phyloP scores from a whole-genome alignment of 2,888 invertebrate species.

The Furcula furcula region DNA sequence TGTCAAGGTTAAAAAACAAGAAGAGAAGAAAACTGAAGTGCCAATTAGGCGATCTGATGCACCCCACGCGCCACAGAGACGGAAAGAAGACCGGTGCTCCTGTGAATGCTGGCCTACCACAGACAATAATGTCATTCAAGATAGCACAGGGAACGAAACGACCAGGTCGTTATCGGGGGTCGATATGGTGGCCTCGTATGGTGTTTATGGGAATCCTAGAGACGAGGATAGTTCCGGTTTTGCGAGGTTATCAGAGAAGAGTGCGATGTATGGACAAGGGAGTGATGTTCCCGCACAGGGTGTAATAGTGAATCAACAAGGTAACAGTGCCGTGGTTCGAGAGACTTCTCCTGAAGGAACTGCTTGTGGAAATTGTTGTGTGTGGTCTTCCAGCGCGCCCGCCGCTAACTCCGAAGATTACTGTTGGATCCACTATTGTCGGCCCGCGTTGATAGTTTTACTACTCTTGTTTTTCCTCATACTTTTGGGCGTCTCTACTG shows the following conservation, averaged over 20 bases:
- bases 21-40: conserved; percentile 69
- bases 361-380: conserved; percentile 63
- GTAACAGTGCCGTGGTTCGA: conserved; percentile 74
- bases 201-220: conserved; percentile 75
- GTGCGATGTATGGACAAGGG: conserved; percentile 62
- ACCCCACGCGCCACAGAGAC: conserved; percentile 60
- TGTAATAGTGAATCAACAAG: conserved; percentile 78
- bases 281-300: conserved; percentile 74
- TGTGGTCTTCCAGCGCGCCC: conserved; percentile 52
- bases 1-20: conserved; percentile 75
- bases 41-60: conserved; percentile 62
- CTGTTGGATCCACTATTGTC: conserved; percentile 79
- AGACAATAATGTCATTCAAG: conserved; percentile 65
- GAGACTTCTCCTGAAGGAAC: conserved; percentile 43
- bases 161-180: conserved; percentile 73
- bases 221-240: conserved; percentile 77
- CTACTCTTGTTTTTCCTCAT: conserved; percentile 79
- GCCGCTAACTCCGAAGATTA: conserved; percentile 74
- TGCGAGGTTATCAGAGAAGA: conserved; percentile 67
- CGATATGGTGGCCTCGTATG: conserved; percentile 79
- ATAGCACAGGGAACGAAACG: conserved; percentile 59
- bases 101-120: conserved; percentile 79
- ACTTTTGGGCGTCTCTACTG: conserved; percentile 79
- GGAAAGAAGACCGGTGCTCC: conserved; percentile 76
- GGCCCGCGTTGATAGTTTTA: conserved; percentile 77